A percentile compares a stretch with the other conserved stretches of the same genome.
phyloP scores from a whole-genome alignment of 2,113 vertebrate species.

The Psophia crepitans region DNA sequence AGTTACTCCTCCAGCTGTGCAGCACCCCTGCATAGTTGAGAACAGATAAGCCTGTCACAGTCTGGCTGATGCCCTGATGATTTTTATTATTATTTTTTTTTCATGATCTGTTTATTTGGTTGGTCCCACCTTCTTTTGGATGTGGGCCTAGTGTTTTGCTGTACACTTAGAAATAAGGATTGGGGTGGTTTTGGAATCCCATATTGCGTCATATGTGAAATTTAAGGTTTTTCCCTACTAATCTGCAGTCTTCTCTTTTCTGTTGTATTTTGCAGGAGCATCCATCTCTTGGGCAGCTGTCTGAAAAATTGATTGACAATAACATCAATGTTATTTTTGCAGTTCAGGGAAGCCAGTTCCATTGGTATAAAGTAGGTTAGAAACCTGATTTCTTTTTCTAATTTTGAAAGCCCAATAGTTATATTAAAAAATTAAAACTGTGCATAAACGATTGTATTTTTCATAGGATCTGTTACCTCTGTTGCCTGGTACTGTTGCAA shows the following conservation, averaged over 20 bases:
- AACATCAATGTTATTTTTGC: slow-evolving; percentile 93
- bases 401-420: background rate
- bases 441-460: background rate
- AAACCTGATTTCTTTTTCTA: background rate
- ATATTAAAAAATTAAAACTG: background rate
- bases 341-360: slow-evolving; percentile 89
- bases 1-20: background rate
- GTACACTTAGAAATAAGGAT: background rate
- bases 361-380: slow-evolving; percentile 96
- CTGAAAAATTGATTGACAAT: slow-evolving; percentile 92
- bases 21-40: background rate
- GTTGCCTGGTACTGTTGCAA: slow-evolving; percentile 88
- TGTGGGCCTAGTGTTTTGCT: background rate
- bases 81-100: background rate
- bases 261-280: slow-evolving; percentile 82
- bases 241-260: slow-evolving; percentile 12
- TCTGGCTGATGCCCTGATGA: background rate
- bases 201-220: background rate
- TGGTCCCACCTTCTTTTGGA: background rate
- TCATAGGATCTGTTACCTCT: slow-evolving; percentile 84
- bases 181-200: background rate
- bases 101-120: background rate
- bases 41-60: background rate
- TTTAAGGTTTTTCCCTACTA: background rate
- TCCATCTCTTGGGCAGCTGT: slow-evolving; percentile 90